Conservation (phyloP, 2,113 vertebrate species). For the Chamaea fasciata region DNA sequence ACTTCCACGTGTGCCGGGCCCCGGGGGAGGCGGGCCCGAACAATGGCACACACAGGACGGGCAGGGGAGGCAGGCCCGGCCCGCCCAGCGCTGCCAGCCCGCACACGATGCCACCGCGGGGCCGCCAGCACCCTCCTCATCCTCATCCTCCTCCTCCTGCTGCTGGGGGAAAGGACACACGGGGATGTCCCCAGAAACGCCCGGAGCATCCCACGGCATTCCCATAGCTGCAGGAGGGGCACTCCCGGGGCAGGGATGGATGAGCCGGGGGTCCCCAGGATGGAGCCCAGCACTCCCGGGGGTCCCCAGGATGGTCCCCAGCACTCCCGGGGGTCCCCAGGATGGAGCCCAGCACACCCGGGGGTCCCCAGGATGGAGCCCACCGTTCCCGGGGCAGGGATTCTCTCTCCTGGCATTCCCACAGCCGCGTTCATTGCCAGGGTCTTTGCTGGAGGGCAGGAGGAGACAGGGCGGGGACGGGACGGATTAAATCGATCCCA, state of each 20-base stretch:
- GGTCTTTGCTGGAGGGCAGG: not conserved
- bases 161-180: fast-evolving
- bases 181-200: not conserved
- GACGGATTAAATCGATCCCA: fast-evolving
- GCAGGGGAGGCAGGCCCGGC: not conserved
- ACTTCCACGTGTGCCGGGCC: not conserved
- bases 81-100: not conserved
- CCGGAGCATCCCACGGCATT: not conserved
- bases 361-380: not conserved
- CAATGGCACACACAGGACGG: not conserved
- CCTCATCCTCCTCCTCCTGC: not conserved
- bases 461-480: not conserved
- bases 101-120: not conserved
- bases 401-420: not conserved
- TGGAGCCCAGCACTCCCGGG: not conserved
- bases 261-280: too few relatives aligned
- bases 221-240: not conserved
- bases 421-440: not conserved
- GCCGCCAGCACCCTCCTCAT: not conserved
- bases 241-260: too few relatives aligned
- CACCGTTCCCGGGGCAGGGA: fast-evolving
- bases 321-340: too few relatives aligned
- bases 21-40: not conserved
- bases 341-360: too few relatives aligned
- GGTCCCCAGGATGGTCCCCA: too few relatives aligned